These are phyloP conservation scores for Microctonus hyperodae DNA, from an alignment of 2,888 invertebrate species.

Conservation along the genomic window DNA sequence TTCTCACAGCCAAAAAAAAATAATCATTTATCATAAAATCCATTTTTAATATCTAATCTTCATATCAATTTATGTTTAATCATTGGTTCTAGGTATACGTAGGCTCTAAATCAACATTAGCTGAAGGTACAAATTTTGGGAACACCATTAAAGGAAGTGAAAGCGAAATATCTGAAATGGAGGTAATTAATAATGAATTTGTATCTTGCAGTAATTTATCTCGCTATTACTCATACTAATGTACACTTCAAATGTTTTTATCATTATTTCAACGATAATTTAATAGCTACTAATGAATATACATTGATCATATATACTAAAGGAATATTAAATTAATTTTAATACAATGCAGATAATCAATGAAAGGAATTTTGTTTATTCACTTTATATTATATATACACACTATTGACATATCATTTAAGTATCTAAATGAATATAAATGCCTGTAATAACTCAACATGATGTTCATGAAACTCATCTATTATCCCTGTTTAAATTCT, in stretches of 20 bases:
- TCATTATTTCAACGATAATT: no score
- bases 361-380: background rate
- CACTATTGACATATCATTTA: constrained; percentile 33
- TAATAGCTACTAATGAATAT: no score
- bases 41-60: background rate
- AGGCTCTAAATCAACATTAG: constrained; percentile 58
- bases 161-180: constrained; percentile 58
- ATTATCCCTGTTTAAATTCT: constrained; percentile 48
- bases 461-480: constrained; percentile 28
- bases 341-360: no score
- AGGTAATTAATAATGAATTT: constrained; percentile 45
- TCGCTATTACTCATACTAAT: background rate
- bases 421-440: constrained; percentile 36
- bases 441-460: constrained; percentile 34
- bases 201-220: background rate
- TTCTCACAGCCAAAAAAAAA: no score
- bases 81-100: constrained; percentile 55
- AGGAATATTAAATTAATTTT: no score
- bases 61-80: constrained; percentile 18
- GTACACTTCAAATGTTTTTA: background rate
- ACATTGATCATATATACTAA: no score
- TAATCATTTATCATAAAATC: background rate
- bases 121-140: constrained; percentile 57
- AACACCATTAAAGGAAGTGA: constrained; percentile 52
- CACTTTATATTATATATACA: background rate